Conservation (phyloP, 2,113 vertebrate genomes). For the Pristiophorus japonicus region DNA sequence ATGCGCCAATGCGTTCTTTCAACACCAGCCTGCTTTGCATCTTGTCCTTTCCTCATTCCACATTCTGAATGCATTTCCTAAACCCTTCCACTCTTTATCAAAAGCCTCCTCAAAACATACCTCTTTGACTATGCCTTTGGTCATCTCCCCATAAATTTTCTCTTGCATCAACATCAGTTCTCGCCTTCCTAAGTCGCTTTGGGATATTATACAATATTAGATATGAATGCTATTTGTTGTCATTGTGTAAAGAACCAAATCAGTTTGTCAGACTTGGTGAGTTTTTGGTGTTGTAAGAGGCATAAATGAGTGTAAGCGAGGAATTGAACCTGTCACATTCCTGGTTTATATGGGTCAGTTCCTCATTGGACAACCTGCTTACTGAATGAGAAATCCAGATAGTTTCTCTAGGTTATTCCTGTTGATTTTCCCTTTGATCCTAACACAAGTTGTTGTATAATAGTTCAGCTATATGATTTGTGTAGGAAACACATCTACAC, state of each 20-base stretch:
- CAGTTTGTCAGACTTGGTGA: not conserved
- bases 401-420: not conserved
- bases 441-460: not conserved
- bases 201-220: not conserved
- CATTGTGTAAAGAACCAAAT: not conserved
- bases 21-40: no score
- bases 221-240: not conserved
- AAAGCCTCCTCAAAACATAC: no score
- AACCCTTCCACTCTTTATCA: no score
- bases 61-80: no score
- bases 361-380: no score
- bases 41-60: no score
- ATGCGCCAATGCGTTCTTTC: no score
- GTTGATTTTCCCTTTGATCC: not conserved
- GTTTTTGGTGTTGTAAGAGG: not conserved
- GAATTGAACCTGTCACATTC: no score
- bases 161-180: not conserved
- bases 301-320: not conserved
- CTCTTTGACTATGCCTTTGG: no score
- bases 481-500: not conserved
- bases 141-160: not conserved
- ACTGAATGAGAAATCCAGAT: not conserved
- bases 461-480: not conserved
- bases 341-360: no score
- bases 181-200: no score